Base-by-base conservation (phyloP, 2,888 invertebrate species). In the Catocala fraxini region DNA sequence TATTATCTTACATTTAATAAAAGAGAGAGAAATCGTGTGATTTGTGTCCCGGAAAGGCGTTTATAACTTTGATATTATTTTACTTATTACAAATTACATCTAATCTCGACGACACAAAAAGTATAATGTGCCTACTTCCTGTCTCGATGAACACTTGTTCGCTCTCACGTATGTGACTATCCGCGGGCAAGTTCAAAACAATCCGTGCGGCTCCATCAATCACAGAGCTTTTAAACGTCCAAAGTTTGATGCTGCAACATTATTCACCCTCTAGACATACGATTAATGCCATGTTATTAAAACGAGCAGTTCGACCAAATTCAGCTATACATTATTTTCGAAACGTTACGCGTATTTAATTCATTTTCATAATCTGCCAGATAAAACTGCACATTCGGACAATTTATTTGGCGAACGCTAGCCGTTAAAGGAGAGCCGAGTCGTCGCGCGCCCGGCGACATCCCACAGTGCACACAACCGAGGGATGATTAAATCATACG, bases 151-250 rank as follows among this genome's bases (percentile, higher is more conserved):
- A 57, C 60, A 59, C 58, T 56, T 53, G 15, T 53, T 51, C 35
- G 48, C 58, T 65, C 42, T 15, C 12, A 45, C 25, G 56, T 11
- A 57, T 42, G 10, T 48, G 45, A 58, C 51, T 43, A 49, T 49
- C 46, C 13, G 51, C 25, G n/a, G 51, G 43, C 12, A 54, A 59
- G 65, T 68, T 70, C 69, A 72, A 72, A 79, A 75, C 75, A 76
- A 71, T 75, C 71, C 70, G 63, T 64, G 11, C 65, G 46, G 45
- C 63, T 74, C 73, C 81, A 87, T 89, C 86, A 86, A 89, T 89
- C 87, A 84, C 72, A 70, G 63, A 75, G 78, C 80, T 85, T 77
- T 84, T 85, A 84, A 84, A 85, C 78, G 84, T 87, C 81, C 71
- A 74, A 89, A 89, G 77, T 88, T 87, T 78, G 79, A 79, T 79